Conservation (phyloP, 2,888 invertebrate genomes). For the Hirudinaria manillensis region DNA sequence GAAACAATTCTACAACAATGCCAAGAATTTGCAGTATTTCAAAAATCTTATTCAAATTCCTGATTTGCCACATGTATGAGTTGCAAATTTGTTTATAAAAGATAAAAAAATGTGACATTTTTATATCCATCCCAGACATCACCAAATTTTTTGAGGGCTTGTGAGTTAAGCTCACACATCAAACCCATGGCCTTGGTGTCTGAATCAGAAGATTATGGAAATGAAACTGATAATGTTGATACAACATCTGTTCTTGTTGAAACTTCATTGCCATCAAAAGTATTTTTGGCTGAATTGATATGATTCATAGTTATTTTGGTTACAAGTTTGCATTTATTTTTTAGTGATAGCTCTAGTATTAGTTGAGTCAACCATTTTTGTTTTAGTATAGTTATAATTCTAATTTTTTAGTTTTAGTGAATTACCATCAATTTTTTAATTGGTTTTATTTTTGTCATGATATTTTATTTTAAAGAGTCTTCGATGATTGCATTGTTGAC, state of each 20-base stretch:
- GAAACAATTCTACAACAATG: constrained; percentile 84
- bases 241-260: background rate
- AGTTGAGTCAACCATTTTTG: too few species aligned
- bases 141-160: constrained; percentile 86
- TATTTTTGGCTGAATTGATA: background rate
- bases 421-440: too few species aligned
- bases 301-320: background rate
- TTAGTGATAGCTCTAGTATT: too few species aligned
- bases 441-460: too few species aligned
- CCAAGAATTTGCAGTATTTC: constrained; percentile 91
- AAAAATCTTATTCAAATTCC: constrained; percentile 89
- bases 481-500: too few species aligned
- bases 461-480: too few species aligned
- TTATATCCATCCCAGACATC: constrained; percentile 57
- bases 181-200: constrained; percentile 80
- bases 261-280: background rate
- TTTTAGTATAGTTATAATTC: too few species aligned
- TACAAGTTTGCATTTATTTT: too few species aligned
- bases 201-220: constrained; percentile 47
- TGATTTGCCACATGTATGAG: constrained; percentile 72
- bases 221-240: background rate
- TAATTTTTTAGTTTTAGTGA: too few species aligned
- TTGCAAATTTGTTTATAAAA: background rate
- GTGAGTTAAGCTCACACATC: constrained; percentile 85
- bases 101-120: background rate